Conservation (phyloP, 2,797 vertebrate genomes). For the Silurus aristotelis region DNA sequence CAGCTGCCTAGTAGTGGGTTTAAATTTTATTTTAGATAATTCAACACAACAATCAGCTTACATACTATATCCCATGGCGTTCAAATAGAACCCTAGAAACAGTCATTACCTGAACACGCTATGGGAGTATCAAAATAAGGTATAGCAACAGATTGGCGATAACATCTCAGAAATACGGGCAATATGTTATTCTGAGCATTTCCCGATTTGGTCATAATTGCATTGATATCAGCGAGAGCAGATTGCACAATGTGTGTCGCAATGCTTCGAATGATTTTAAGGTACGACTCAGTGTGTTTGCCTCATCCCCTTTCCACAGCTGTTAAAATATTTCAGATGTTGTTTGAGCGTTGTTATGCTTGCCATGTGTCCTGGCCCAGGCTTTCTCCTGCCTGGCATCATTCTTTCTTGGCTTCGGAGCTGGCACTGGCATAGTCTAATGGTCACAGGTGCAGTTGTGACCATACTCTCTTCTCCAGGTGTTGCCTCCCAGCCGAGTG, state of each 20-base stretch:
- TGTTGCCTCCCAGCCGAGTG: slow-evolving; percentile 76
- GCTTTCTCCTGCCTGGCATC: slow-evolving; percentile 53
- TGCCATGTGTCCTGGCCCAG: slow-evolving; percentile 54
- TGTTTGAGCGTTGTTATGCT: slow-evolving; percentile 53
- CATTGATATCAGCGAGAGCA: slow-evolving; percentile 47
- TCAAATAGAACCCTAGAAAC: not conserved
- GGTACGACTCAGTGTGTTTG: slow-evolving; percentile 38
- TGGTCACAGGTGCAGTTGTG: slow-evolving; percentile 76
- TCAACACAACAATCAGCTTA: not conserved
- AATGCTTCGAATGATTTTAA: slow-evolving; percentile 47
- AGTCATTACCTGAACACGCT: not conserved
- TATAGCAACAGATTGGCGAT: slow-evolving; percentile 40
- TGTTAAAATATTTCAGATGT: slow-evolving; percentile 57
- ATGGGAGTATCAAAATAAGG: slow-evolving; percentile 3
- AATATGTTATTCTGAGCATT: slow-evolving; percentile 48
- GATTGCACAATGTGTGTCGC: slow-evolving; percentile 44
- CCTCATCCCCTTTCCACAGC: slow-evolving; percentile 50
- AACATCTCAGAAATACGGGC: slow-evolving; percentile 44
- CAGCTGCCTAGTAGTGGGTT: not conserved
- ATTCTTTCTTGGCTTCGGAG: slow-evolving; percentile 58
- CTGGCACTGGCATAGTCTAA: slow-evolving; percentile 68
- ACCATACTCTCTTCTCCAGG: slow-evolving; percentile 74
- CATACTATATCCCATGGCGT: slow-evolving; percentile 6
- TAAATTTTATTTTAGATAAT: not conserved
- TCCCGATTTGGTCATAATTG: slow-evolving; percentile 53